A percentile compares a stretch with the other conserved stretches of the same genome.
Conservation (phyloP, 1,140 invertebrate genomes). For the Cotesia vestalis region DNA sequence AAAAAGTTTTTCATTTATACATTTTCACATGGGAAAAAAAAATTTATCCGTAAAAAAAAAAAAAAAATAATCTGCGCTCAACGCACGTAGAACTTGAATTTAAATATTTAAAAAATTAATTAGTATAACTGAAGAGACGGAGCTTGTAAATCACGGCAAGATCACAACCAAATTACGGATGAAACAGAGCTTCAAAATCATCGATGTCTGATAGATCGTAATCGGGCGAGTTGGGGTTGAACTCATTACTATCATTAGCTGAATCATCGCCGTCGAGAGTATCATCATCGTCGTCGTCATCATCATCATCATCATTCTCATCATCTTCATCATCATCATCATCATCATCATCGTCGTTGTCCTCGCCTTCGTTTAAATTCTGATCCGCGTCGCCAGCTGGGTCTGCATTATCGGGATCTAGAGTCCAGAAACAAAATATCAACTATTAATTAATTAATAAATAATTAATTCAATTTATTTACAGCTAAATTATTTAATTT, state of each 20-base stretch:
- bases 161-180: neutral
- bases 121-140: neutral
- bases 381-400: slow-evolving; percentile 47
- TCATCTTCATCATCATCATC: slow-evolving; percentile 63
- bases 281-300: slow-evolving; percentile 53
- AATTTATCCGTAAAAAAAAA: too few species aligned
- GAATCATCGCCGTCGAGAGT: slow-evolving; percentile 60
- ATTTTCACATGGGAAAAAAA: neutral
- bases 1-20: slow-evolving; percentile 48
- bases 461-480: too few species aligned
- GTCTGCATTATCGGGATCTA: slow-evolving; percentile 57
- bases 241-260: slow-evolving; percentile 50
- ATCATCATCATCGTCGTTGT: slow-evolving; percentile 59
- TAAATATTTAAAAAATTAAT: too few species aligned
- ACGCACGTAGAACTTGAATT: too few species aligned
- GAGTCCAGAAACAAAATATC: slow-evolving; percentile 25
- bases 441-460: neutral
- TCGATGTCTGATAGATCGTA: slow-evolving; percentile 51
- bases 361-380: slow-evolving; percentile 35
- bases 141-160: too few species aligned
- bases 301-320: slow-evolving; percentile 54
- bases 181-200: slow-evolving; percentile 51
- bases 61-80: too few species aligned
- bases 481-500: too few species aligned
- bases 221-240: slow-evolving; percentile 49